Evolutionary conservation across 30 jellyfish, hydroid and myxozoan genomes (phyloP).

Genomic region (Nemopilema nomurai): DNA sequence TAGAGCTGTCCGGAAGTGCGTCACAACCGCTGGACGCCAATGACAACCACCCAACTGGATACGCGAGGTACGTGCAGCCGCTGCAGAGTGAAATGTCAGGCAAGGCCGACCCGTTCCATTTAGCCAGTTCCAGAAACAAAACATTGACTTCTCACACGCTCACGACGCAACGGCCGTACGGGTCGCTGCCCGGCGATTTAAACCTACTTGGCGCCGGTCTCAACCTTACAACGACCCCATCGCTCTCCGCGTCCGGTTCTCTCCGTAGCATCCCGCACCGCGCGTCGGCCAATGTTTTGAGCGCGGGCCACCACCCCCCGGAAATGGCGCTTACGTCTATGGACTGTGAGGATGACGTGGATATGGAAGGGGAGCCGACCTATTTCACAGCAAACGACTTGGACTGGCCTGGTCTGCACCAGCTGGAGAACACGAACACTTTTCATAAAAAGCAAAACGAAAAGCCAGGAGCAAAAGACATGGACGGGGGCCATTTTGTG

Average conservation of each 20-base stretch:
- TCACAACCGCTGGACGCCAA: not conserved
- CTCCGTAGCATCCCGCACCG: not conserved
- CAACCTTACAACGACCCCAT: not conserved
- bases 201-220: constrained; percentile 41
- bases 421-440: not conserved
- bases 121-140: constrained; percentile 10
- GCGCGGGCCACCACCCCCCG: not conserved
- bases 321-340: constrained; percentile 25
- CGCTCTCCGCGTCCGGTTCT: not conserved
- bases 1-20: constrained; percentile 27
- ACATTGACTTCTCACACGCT: not conserved
- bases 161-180: constrained; percentile 23
- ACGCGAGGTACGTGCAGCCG: not conserved
- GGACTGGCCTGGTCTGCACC: constrained; percentile 58
- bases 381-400: constrained; percentile 37
- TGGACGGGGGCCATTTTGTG: not conserved
- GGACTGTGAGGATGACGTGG: constrained; percentile 53
- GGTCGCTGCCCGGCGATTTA: constrained; percentile 58
- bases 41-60: not conserved
- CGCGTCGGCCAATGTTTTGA: not conserved
- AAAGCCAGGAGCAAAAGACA: not conserved
- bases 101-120: constrained; percentile 13
- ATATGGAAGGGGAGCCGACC: constrained; percentile 38
- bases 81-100: constrained; percentile 3
- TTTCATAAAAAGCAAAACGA: constrained; percentile 8